Evolutionary conservation across 1,140 invertebrate genomes (phyloP).

Genomic region (Spodoptera frugiperda): DNA sequence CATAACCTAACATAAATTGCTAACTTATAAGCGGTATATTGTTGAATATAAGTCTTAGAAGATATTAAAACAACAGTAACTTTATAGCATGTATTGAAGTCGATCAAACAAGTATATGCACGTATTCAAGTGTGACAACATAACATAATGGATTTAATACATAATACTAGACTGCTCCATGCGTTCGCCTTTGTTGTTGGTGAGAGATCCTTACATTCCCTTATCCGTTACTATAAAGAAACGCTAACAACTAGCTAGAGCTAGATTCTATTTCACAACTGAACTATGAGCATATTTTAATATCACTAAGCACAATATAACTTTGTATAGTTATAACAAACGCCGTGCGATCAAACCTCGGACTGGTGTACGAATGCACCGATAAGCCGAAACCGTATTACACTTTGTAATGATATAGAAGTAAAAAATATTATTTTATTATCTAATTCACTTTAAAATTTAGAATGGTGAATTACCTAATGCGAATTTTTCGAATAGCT

Average conservation of each 20-base stretch:
- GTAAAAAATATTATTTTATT: conserved; percentile 71
- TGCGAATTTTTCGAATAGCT: conserved; percentile 63
- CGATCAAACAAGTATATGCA: conserved; percentile 34
- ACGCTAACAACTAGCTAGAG: conserved; percentile 80
- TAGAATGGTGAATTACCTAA: conserved; percentile 72
- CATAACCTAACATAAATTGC: conserved; percentile 44
- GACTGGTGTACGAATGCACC: conserved; percentile 66
- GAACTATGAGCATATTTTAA: conserved; percentile 81
- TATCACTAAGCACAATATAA: conserved; percentile 84
- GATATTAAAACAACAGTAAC: conserved; percentile 42
- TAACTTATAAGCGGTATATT: conserved; percentile 44
- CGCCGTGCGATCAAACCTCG: conserved; percentile 65
- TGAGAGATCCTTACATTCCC: conserved; percentile 56
- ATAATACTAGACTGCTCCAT: conserved; percentile 29
- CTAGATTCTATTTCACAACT: conserved; percentile 80
- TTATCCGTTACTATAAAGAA: conserved; percentile 68
- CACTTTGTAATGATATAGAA: conserved; percentile 62
- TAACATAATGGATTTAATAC: conserved; percentile 19
- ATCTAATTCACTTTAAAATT: conserved; percentile 74
- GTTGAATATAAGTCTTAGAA: conserved; percentile 29
- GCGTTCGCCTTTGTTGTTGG: conserved; percentile 18
- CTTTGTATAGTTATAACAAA: conserved; percentile 64
- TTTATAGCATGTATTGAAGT: conserved; percentile 40
- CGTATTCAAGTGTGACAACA: conserved; percentile 6
- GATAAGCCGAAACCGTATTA: conserved; percentile 67